Base-by-base conservation (phyloP, 1,140 invertebrate genomes). In the Euwallacea fornicatus region DNA sequence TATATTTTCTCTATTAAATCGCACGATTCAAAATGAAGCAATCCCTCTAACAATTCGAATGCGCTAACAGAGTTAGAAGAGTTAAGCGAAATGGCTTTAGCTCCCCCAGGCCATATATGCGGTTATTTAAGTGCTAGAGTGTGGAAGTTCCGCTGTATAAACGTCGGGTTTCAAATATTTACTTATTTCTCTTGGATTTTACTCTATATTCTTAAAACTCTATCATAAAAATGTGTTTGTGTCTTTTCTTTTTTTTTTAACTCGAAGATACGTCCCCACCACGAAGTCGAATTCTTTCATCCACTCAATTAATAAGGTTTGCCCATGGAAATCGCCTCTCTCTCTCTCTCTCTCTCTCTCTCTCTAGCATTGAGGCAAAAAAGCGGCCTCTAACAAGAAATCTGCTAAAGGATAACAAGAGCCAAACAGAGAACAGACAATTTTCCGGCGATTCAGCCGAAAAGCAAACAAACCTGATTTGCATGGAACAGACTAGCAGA, bases 71-170 rank as follows among this genome's bases (percentile, higher is more conserved):
- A 65, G 62, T 65, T 65, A 65, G 46, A 11, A 53, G 7, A 41
- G 62, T 41, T 54, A 65, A 65, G 54, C 62, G 62, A 65, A 65
- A 65, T 65, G 46, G 44, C 44, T 65, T 65, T 65, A 33, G 46
- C 21, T 33, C 50, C 62, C 62, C 62, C 43, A 7, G 11, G 16
- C 54, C 54, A 33, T 21, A 7, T 41, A 50, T 63, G 61, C 33
- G 62, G 62, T 65, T 65, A 65, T 53, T 53, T 65, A 65, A 65
- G 62, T 65, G 62, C 62, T 65, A 53, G 46, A 50, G 62, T n/a
- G 46, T 65, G 50, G 47, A 65, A 65, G 54, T 65, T 65, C 54
- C 62, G 62, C 62, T 53, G 50, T 42, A 50, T 43, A 65, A 65
- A 65, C 44, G 54, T 4, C 21, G 62, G 62, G 62, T 33, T 43